Base-by-base conservation (phyloP, 2,888 invertebrate species). In the Thera britannica region DNA sequence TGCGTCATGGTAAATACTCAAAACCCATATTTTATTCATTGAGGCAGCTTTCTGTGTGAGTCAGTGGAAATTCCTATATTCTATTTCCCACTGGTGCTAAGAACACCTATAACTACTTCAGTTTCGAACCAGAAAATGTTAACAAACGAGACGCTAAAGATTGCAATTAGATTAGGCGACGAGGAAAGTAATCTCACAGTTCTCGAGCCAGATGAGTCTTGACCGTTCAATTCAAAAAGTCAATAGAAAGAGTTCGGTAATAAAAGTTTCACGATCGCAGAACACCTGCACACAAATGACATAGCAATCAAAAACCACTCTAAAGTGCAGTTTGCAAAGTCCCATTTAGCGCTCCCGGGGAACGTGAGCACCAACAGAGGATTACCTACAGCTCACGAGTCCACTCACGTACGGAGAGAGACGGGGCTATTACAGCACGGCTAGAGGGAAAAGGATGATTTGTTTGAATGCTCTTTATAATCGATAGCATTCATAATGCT, bases 401-500 rank as follows among this genome's bases (percentile, higher is more conserved):
- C 83, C 76, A 75, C 76, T 79, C 84, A 82, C 83, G 82, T 82
- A 76, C 72, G 62, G 82, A 87, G 81, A 80, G 86, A 84, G 84
- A 86, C 78, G 79, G 79, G 72, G 79, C 80, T 83, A 84, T 83
- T 81, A 83, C 76, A 74, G 72, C 72, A 75, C 67, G 67, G 77
- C 75, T 72, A 72, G 82, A 80, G 82, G 71, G 82, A 84, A 81
- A 67, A 75, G 79, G 81, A 82, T 81, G 81, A 83, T 84, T 81
- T 82, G 81, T 83, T 83, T 80, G 75, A 81, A 79, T 82, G 76
- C 83, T 80, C 75, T 83, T 80, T 77, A 70, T 75, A 83, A 88
- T 87, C 84, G 82, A 87, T 87, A 84, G 81, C 82, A 85, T 84
- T 83, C 78, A 79, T 84, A 85, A 85, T 81, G 79, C 77, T 80